Percentiles rank a stretch among this genome's conserved stretches.
Evolutionary conservation across 2,113 vertebrate species (phyloP).

Genomic region (Hippocampus mohnikei): DNA sequence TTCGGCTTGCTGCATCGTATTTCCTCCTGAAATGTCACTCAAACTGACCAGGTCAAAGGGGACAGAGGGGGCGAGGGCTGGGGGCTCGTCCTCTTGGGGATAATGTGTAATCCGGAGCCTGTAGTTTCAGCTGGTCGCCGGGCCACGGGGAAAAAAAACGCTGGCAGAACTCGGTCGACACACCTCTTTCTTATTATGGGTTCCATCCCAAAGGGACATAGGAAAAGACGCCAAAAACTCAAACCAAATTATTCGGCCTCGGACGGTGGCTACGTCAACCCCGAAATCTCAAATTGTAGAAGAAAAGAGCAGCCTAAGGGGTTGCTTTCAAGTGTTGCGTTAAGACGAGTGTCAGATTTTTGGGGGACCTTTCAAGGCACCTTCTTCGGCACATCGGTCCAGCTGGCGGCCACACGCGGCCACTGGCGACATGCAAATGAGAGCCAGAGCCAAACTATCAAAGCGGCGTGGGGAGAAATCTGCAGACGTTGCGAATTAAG

Average conservation of each 20-base stretch:
- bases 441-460: slow-evolving; percentile 25
- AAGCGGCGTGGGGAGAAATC: slow-evolving; percentile 38
- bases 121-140: slow-evolving; percentile 62
- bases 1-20: slow-evolving; percentile 42
- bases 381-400: not conserved
- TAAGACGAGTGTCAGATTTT: not conserved
- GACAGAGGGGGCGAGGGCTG: slow-evolving; percentile 13
- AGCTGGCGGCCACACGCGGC: not conserved
- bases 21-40: slow-evolving; percentile 58
- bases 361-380: not conserved
- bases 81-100: slow-evolving; percentile 43
- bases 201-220: slow-evolving; percentile 38
- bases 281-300: not conserved
- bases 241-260: not conserved
- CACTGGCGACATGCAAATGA: not conserved
- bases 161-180: slow-evolving; percentile 22
- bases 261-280: not conserved
- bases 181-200: slow-evolving; percentile 60
- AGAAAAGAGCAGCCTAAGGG: not conserved
- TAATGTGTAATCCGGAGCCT: slow-evolving; percentile 48
- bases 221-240: slow-evolving; percentile 19
- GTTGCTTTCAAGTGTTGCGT: not conserved
- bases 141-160: slow-evolving; percentile 7
- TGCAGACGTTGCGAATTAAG: slow-evolving; percentile 51
- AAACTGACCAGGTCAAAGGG: slow-evolving; percentile 69